phyloP scores from a whole-genome alignment of 2,888 invertebrate genomes.

The Pachydiplax longipennis region DNA sequence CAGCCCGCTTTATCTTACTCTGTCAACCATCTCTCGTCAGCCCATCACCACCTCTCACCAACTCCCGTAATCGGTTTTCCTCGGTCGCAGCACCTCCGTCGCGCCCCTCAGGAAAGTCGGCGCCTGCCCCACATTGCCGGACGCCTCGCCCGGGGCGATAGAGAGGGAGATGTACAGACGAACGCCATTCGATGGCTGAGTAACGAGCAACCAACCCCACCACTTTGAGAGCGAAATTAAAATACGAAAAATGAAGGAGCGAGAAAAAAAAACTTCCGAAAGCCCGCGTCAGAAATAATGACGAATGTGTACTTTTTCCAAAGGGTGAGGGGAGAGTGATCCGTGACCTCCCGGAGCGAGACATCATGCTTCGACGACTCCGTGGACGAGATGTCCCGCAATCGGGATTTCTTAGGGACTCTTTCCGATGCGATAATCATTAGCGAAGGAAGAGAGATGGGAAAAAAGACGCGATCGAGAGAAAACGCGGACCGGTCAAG shows the following conservation, averaged over 20 bases:
- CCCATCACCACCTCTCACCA: background rate
- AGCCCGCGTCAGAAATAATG: slow-evolving; percentile 36
- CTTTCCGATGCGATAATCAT: slow-evolving; percentile 20
- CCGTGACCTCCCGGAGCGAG: background rate
- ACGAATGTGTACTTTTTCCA: slow-evolving; percentile 21
- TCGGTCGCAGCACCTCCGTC: background rate
- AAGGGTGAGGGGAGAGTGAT: background rate
- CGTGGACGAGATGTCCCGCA: background rate
- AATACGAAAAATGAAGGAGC: background rate
- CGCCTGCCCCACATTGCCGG: background rate
- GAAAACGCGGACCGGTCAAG: slow-evolving; percentile 12
- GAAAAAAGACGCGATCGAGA: background rate
- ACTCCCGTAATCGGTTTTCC: background rate
- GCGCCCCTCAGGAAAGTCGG: background rate
- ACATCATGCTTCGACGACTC: slow-evolving; percentile 22
- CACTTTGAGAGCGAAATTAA: background rate
- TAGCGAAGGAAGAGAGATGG: background rate
- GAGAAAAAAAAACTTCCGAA: slow-evolving; percentile 4
- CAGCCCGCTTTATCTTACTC: background rate
- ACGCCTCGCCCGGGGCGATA: background rate
- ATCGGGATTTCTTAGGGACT: background rate
- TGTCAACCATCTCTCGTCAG: background rate
- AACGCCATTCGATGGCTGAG: background rate
- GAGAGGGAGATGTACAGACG: background rate
- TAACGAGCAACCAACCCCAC: background rate